Percentiles rank a stretch among this genome's conserved stretches.
These are phyloP conservation scores for Rhabdomys dilectus DNA, from an alignment of 2,113 vertebrate species.

Conservation along the genomic window DNA sequence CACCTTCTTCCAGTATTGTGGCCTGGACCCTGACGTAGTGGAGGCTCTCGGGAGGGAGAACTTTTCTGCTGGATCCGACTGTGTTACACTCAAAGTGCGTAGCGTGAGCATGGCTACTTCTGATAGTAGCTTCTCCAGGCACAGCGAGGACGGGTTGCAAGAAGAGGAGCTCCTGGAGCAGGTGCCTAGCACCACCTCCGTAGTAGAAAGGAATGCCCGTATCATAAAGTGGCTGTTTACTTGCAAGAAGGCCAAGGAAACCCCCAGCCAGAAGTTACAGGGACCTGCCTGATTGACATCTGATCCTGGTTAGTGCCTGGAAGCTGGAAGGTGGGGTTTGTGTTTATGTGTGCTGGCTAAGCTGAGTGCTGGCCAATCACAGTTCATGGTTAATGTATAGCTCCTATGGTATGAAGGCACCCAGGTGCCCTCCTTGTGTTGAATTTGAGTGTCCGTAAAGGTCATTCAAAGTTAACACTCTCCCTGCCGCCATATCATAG, in stretches of 20 bases:
- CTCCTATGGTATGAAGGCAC: not conserved
- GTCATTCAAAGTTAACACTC: too few species aligned
- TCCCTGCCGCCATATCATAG: not conserved
- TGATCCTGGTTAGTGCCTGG: slow-evolving; percentile 75
- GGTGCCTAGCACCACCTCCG: slow-evolving; percentile 88
- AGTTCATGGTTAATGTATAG: not conserved
- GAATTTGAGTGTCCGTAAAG: not conserved
- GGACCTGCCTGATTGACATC: slow-evolving; percentile 86
- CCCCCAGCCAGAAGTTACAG: slow-evolving; percentile 85
- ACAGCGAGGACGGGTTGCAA: slow-evolving; percentile 91
- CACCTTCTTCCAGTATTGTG: slow-evolving; percentile 95
- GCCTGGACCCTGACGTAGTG: slow-evolving; percentile 93
- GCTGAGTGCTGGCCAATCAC: not conserved
- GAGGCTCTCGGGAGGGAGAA: slow-evolving; percentile 93
- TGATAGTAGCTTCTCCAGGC: slow-evolving; percentile 90
- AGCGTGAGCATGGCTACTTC: slow-evolving; percentile 92
- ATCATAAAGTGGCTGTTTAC: slow-evolving; percentile 99
- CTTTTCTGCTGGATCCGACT: slow-evolving; percentile 90
- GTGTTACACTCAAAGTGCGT: slow-evolving; percentile 84
- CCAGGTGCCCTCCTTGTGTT: not conserved
- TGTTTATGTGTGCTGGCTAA: not conserved
- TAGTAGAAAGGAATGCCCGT: slow-evolving; percentile 97
- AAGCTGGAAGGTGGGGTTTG: not conserved
- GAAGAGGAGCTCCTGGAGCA: slow-evolving; percentile 90
- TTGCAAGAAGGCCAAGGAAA: slow-evolving; percentile 93